Conservation (phyloP, 2,113 vertebrate genomes). For the Dasypus novemcinctus region DNA sequence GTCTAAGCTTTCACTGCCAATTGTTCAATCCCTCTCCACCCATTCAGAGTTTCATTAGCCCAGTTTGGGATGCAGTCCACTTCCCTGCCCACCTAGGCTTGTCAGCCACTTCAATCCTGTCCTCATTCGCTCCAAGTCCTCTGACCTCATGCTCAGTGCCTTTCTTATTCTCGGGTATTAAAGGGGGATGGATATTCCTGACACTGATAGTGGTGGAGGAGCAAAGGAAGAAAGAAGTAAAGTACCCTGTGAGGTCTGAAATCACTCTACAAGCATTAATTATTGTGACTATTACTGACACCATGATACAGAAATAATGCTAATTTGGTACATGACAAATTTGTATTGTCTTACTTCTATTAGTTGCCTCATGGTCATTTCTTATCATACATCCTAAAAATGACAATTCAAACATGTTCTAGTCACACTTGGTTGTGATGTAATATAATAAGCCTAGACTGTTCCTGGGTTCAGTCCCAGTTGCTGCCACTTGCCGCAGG, state of each 20-base stretch:
- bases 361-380: neutral
- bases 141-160: neutral
- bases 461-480: neutral
- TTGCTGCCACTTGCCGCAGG: neutral
- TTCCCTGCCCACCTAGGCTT: neutral
- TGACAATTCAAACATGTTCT: neutral
- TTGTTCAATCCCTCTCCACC: neutral
- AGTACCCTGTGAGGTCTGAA: neutral
- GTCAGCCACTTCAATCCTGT: neutral
- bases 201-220: neutral
- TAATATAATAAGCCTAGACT: neutral
- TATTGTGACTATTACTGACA: neutral
- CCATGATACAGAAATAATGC: neutral
- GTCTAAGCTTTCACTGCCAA: neutral
- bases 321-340: neutral
- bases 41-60: neutral
- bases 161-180: neutral
- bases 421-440: neutral
- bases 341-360: neutral
- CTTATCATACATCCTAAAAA: neutral
- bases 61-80: neutral
- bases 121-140: neutral
- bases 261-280: neutral
- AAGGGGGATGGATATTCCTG: neutral
- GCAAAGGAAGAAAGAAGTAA: neutral